A percentile compares a stretch with the other conserved stretches of the same genome.
Conservation (phyloP, 2,797 vertebrate genomes). For the Catamblyrhynchus diadema region DNA sequence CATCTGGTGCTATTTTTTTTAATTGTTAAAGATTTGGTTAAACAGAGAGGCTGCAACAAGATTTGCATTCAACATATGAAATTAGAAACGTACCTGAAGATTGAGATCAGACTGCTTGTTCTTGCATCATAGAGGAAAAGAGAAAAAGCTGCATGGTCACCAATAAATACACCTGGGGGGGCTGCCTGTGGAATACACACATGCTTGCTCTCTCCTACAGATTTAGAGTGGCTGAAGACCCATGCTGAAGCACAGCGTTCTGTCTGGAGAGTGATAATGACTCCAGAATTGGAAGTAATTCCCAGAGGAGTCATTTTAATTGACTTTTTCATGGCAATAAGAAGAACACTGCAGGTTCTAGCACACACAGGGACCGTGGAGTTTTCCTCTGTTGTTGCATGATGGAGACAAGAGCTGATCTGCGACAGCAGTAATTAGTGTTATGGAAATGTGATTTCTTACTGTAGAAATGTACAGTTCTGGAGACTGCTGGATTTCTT, state of each 20-base stretch:
- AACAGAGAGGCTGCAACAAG: conserved; percentile 52
- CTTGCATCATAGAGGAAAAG: background rate
- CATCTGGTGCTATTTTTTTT: conserved; percentile 76
- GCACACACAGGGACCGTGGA: background rate
- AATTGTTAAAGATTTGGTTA: conserved; percentile 58
- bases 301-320: conserved; percentile 37
- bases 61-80: background rate
- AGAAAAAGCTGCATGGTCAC: background rate
- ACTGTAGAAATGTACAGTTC: conserved; percentile 59
- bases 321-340: conserved; percentile 67
- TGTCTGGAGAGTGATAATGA: conserved; percentile 42
- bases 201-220: background rate
- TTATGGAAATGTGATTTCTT: conserved; percentile 57
- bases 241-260: conserved; percentile 18
- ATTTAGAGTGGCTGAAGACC: conserved; percentile 25
- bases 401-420: conserved; percentile 23
- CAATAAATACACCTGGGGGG: background rate
- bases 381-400: conserved; percentile 39
- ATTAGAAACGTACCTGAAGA: conserved; percentile 15
- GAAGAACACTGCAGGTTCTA: conserved; percentile 68
- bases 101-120: conserved; percentile 12
- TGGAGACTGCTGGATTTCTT: conserved; percentile 53
- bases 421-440: conserved; percentile 12
- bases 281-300: conserved; percentile 46
- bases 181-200: background rate